Evolutionary conservation across 2,113 vertebrate species (phyloP).

Genomic region (Elanus axillaris): DNA sequence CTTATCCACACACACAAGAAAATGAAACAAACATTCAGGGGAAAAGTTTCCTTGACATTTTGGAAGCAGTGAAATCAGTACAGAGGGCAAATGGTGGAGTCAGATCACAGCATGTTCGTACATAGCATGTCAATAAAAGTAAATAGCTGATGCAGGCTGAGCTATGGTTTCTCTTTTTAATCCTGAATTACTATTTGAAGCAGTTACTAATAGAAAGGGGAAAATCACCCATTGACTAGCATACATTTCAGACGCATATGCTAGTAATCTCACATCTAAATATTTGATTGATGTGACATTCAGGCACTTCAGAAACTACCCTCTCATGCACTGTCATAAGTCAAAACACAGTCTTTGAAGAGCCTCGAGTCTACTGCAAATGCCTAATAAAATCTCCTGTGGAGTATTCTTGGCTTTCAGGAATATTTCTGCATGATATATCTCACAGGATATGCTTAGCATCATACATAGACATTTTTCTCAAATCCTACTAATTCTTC

Average conservation of each 20-base stretch:
- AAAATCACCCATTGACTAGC: background rate
- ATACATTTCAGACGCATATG: background rate
- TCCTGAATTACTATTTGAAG: background rate
- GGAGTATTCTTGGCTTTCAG: background rate
- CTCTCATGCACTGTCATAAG: background rate
- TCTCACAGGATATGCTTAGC: background rate
- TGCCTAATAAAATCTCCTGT: background rate
- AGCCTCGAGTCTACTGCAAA: background rate
- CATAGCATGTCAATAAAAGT: background rate
- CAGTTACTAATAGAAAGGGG: background rate
- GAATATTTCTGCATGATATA: background rate
- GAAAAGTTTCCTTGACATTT: background rate
- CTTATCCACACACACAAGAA: background rate
- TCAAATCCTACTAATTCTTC: background rate
- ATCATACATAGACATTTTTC: background rate
- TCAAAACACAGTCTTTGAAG: background rate
- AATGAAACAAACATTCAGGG: background rate
- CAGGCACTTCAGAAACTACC: background rate
- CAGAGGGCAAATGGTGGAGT: background rate
- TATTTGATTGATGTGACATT: background rate
- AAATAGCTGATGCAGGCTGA: background rate
- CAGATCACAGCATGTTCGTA: background rate
- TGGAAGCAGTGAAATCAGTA: background rate
- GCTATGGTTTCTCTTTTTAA: background rate
- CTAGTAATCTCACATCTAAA: background rate